Conservation (phyloP, 2,888 invertebrate genomes). For the Alsophila aescularia region DNA sequence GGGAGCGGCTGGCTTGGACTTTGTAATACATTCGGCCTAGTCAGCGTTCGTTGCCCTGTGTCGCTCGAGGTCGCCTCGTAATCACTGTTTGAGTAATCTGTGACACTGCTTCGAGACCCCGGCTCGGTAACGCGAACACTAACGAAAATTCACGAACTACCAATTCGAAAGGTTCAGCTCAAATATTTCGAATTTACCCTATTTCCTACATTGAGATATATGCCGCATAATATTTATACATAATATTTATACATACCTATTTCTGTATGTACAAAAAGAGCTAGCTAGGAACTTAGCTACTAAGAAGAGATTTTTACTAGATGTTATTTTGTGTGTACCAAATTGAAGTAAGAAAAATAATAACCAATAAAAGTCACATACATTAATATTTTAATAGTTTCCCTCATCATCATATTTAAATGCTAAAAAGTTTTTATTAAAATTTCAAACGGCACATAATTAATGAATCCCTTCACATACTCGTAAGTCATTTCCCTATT, state of each 20-base stretch:
- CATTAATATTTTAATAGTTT: no score
- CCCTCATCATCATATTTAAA: neutral
- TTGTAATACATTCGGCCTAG: conserved; percentile 84
- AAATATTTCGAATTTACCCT: conserved; percentile 26
- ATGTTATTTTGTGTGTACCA: no score
- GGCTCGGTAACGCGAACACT: conserved; percentile 58
- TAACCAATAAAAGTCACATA: no score
- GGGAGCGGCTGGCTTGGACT: conserved; percentile 81
- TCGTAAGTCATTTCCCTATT: conserved; percentile 44
- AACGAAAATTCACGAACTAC: conserved; percentile 63
- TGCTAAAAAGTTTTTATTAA: neutral
- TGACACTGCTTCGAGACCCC: conserved; percentile 38
- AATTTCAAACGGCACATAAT: neutral
- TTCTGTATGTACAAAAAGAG: neutral
- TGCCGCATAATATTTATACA: conserved; percentile 23
- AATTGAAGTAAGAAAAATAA: neutral
- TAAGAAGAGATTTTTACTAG: no score
- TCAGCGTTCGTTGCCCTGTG: conserved; percentile 81
- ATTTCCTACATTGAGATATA: conserved; percentile 28
- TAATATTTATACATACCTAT: no score
- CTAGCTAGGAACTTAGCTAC: no score
- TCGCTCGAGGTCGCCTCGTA: conserved; percentile 69
- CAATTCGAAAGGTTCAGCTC: conserved; percentile 43
- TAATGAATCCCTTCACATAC: conserved; percentile 31
- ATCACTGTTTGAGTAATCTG: conserved; percentile 17